Evolutionary conservation across 2,113 vertebrate genomes (phyloP), one percentile per base, ranked within the genome.

Genomic region (Epinephelus lanceolatus): DNA sequence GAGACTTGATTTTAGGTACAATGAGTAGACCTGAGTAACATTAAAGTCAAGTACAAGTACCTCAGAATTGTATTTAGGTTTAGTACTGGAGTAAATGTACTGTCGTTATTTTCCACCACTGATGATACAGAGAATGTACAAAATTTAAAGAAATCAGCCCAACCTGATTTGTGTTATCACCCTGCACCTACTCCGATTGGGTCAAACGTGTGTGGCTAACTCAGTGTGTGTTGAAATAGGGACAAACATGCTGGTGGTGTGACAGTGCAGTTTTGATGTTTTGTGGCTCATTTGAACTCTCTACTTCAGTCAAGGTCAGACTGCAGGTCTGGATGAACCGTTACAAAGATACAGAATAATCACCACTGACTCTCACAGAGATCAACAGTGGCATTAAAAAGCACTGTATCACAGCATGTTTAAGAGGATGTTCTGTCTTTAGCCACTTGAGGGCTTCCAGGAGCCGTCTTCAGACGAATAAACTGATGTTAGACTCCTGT

Each of bases 391-490:
- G 30, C 30, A 30, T 30, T 30, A 5, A 30, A 30, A 30, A 30
- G 30, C 30, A 30, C 30, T 30, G 30, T 30, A 30, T 30, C 30
- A 53, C 21, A 45, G 14, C 23, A 49, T 8, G 23, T 18, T 1
- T 4, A 3, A 75, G 14, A 13, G 68, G 18, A 42, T 27, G 1
- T 87, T 88, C 85, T 56, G 21, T 59, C 21, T 63, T 27, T 21
- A 49, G 71, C 88, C 90, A 83, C 89, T 66, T 60, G 90, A 88
- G 83, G 88, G 88, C 87, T n/a, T 70, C 60, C 33, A 40, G 47
- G 76, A 78, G 74, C 70, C 5, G 3, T 21, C 23, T 8, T 1
- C 15, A 42, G 1, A 71, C 52, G 25, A 19, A 70, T 2, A 40
- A 57, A 23, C 49, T 49, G 45, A 51, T 71, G 15, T 53, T 42